These are phyloP conservation scores for Phyllotreta striolata DNA, from an alignment of 2,888 invertebrate species.

Conservation along the genomic window DNA sequence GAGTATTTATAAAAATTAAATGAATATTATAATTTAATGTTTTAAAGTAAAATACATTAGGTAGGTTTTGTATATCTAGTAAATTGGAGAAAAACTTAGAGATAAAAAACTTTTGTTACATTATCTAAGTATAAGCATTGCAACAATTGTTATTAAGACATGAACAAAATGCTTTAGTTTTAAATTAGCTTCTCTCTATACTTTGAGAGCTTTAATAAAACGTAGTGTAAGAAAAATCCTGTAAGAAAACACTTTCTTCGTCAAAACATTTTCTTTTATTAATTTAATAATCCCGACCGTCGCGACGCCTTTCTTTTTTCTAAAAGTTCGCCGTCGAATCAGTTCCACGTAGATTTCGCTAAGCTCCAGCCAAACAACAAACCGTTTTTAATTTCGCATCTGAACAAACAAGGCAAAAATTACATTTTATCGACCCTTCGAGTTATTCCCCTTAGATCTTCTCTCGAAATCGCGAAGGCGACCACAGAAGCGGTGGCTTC, in stretches of 20 bases:
- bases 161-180: too few relatives aligned
- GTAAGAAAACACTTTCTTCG: background rate
- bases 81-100: too few relatives aligned
- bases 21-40: too few relatives aligned
- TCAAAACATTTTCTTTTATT: constrained; percentile 3
- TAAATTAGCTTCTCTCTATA: too few relatives aligned
- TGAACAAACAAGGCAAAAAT: constrained; percentile 23
- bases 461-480: constrained; percentile 6
- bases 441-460: constrained; percentile 12
- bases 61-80: too few relatives aligned
- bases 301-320: background rate
- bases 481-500: background rate
- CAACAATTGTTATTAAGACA: too few relatives aligned
- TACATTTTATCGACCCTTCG: constrained; percentile 1
- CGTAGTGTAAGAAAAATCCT: background rate
- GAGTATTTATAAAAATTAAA: too few relatives aligned
- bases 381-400: constrained; percentile 29
- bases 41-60: too few relatives aligned
- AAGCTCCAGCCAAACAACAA: constrained; percentile 26
- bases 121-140: too few relatives aligned
- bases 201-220: too few relatives aligned
- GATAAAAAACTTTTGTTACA: too few relatives aligned
- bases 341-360: constrained; percentile 14
- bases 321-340: background rate
- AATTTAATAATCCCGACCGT: background rate